These are phyloP conservation scores for Bucorvus abyssinicus DNA, from an alignment of 2,797 vertebrate genomes.

Conservation along the genomic window DNA sequence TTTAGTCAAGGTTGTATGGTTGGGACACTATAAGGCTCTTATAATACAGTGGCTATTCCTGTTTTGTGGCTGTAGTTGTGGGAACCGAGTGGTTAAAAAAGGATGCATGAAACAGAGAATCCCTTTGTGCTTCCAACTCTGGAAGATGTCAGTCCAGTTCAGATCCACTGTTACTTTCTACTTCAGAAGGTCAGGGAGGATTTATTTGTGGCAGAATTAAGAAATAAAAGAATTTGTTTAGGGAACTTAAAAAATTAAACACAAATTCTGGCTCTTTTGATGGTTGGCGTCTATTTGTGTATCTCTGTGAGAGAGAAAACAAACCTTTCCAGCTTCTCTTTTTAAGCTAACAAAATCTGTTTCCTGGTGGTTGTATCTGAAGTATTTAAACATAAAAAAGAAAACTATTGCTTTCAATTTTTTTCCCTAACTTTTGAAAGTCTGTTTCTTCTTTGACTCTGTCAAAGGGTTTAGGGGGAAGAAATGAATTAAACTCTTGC, in stretches of 20 bases:
- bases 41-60: neutral
- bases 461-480: conserved; percentile 47
- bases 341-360: conserved; percentile 63
- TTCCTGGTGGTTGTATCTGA: conserved; percentile 60
- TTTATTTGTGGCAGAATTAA: neutral
- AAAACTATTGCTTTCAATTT: conserved; percentile 63
- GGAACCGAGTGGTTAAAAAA: neutral
- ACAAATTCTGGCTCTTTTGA: conserved; percentile 30
- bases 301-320: conserved; percentile 12
- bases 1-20: neutral
- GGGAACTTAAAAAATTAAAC: neutral
- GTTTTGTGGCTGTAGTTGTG: neutral
- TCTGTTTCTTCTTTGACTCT: conserved; percentile 70
- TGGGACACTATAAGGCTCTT: neutral
- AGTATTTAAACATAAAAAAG: conserved; percentile 41
- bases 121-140: neutral
- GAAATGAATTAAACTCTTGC: conserved; percentile 52
- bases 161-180: neutral
- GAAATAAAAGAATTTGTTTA: conserved; percentile 24
- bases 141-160: neutral
- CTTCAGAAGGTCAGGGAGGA: neutral
- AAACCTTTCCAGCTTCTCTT: conserved; percentile 57
- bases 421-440: conserved; percentile 62
- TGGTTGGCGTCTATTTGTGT: neutral
- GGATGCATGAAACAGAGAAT: neutral